Evolutionary conservation across 2,113 vertebrate genomes (phyloP).

Genomic region (Capreolus pygargus): DNA sequence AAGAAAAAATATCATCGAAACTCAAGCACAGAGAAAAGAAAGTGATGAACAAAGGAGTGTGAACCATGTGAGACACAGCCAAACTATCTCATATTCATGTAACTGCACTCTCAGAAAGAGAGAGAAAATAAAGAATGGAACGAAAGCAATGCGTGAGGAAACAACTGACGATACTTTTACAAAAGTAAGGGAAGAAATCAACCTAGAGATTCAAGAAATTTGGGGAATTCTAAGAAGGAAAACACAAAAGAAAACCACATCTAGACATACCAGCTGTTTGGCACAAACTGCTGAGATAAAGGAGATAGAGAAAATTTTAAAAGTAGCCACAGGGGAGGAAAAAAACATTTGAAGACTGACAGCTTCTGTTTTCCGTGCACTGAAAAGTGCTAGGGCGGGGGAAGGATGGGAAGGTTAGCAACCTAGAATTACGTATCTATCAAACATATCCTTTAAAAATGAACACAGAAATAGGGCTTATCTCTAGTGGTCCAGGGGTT

Average conservation of each 20-base stretch:
- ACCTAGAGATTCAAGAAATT: conserved; percentile 19
- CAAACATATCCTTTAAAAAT: not conserved
- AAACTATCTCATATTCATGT: not conserved
- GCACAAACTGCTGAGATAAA: not conserved
- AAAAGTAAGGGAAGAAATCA: conserved; percentile 16
- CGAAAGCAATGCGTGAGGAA: not conserved
- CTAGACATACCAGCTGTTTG: not conserved
- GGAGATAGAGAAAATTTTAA: not conserved
- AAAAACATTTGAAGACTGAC: not conserved
- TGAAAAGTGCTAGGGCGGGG: not conserved
- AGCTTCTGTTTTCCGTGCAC: not conserved
- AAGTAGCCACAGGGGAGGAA: not conserved
- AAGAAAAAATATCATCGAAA: not conserved
- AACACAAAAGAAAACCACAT: not conserved
- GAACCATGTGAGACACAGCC: not conserved
- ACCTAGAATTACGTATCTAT: not conserved
- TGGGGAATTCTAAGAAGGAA: not conserved
- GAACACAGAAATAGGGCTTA: not conserved
- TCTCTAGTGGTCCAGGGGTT: not conserved
- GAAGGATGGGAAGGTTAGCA: not conserved
- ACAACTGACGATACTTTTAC: not conserved
- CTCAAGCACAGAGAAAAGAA: not conserved
- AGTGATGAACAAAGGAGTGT: not conserved
- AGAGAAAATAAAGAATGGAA: not conserved
- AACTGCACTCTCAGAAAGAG: not conserved